Base-by-base conservation (phyloP, 2,888 invertebrate species). In the Trichopoda pennipes region DNA sequence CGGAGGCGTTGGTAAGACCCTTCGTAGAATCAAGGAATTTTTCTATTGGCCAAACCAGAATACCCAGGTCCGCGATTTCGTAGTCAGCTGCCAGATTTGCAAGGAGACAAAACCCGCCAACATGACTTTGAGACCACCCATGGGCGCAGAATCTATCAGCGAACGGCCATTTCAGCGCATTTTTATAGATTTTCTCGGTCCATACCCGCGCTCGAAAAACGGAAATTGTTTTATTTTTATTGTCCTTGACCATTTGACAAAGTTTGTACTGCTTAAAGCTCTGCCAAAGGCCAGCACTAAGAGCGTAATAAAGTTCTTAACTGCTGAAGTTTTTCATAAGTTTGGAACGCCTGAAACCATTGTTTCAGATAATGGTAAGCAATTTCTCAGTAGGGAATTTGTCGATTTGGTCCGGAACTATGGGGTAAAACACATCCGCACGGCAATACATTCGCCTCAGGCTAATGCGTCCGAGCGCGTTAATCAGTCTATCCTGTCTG, bases 161-260 rank as follows among this genome's bases (percentile, higher is more conserved):
- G 17, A 17, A 38, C 6, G 58, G 6, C 38, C 58, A 7, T 19
- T 35, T 17, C 38, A n/a, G 10, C 17, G 58, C 2, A 56, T 35
- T 56, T 60, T 23, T 16, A 28, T 44, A 7, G 44, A 55, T n/a
- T 55, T 28, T 28, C n/a, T 55, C 1, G 55, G 55, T 10, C 55
- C 8, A 28, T 28, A 28, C 28, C 28, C 3, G 3, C 28, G 28
- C 28, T 28, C 28, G 28, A 28, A 28, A 28, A 28, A 3, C 28
- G 28, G 28, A 28, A 28, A 28, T 28, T 28, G 28, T 28, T 28
- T 28, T 28, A 28, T 28, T 28, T 28, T 28, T 28, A 28, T 28
- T 28, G 28, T 28, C 0, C 38, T 60, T 21, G 60, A 60, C 16
- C 60, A 60, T 14, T 23, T 60, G n/a, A n/a, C 56, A 7, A 58